Conservation (phyloP, 2,113 vertebrate species). For the Apeltes quadracus region DNA sequence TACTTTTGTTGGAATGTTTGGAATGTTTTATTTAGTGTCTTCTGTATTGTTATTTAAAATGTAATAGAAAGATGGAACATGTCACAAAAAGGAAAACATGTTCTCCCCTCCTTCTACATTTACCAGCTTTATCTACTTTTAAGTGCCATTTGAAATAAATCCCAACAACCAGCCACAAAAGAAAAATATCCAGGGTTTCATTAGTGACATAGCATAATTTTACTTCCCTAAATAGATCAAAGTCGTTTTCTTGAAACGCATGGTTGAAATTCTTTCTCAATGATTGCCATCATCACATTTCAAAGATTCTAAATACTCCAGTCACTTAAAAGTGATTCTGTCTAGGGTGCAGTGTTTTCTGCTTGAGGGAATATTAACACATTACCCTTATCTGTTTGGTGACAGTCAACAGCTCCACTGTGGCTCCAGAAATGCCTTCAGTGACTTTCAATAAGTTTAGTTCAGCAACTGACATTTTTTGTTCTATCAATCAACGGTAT, state of each 20-base stretch:
- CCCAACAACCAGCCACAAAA: background rate
- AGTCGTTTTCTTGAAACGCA: background rate
- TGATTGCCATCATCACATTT: background rate
- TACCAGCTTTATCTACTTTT: background rate
- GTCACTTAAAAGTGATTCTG: background rate
- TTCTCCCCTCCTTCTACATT: background rate
- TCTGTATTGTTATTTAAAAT: background rate
- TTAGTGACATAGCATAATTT: background rate
- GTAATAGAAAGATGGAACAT: background rate
- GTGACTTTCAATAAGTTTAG: background rate
- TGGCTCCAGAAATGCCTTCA: background rate
- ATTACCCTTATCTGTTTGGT: no score
- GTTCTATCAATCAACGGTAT: background rate
- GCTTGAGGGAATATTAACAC: no score
- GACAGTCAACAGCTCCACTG: background rate
- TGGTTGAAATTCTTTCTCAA: background rate
- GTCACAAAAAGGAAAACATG: background rate
- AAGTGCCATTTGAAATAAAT: background rate
- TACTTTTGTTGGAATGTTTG: background rate
- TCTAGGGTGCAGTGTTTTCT: background rate
- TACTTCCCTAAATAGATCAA: background rate
- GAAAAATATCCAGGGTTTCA: background rate
- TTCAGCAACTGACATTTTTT: background rate
- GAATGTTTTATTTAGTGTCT: background rate
- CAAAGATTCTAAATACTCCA: background rate